Conservation (phyloP, 2,888 invertebrate species). For the Leptogaster cylindrica region DNA sequence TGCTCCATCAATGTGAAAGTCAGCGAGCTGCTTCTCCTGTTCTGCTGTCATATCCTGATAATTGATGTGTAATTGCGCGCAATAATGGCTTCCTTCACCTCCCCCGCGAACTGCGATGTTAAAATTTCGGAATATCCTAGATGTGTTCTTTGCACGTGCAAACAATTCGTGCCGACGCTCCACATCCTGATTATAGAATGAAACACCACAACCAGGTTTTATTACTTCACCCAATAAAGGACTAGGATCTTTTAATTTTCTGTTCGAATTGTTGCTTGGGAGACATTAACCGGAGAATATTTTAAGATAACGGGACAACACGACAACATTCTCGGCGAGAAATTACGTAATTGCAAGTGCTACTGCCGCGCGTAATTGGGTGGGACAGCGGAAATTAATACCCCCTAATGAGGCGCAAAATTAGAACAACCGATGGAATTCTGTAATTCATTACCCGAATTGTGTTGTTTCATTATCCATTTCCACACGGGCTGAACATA, state of each 20-base stretch:
- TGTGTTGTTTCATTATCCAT: not conserved
- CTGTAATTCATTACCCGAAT: slow-evolving; percentile 25
- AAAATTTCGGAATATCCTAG: slow-evolving; percentile 5
- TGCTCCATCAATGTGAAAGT: slow-evolving; percentile 7
- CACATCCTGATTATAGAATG: no score
- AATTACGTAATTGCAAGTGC: slow-evolving; percentile 32
- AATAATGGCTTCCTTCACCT: slow-evolving; percentile 33
- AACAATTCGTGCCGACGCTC: no score
- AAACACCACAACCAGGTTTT: no score
- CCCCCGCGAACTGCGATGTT: not conserved
- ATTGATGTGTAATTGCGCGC: slow-evolving; percentile 36
- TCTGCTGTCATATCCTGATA: slow-evolving; percentile 11
- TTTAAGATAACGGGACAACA: slow-evolving; percentile 31
- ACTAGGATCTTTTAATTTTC: slow-evolving; percentile 29
- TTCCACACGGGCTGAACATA: slow-evolving; percentile 20
- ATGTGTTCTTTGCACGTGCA: no score
- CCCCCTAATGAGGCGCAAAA: slow-evolving; percentile 20
- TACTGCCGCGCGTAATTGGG: slow-evolving; percentile 15
- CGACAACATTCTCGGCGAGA: slow-evolving; percentile 1
- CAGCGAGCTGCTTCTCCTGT: not conserved
- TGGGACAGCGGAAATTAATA: slow-evolving; percentile 30
- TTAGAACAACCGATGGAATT: slow-evolving; percentile 21
- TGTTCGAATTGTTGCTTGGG: slow-evolving; percentile 5
- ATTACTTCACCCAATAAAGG: not conserved
- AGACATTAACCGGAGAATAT: slow-evolving; percentile 33